Conservation (phyloP, 2,113 vertebrate genomes). For the Pyrgilauda ruficollis region DNA sequence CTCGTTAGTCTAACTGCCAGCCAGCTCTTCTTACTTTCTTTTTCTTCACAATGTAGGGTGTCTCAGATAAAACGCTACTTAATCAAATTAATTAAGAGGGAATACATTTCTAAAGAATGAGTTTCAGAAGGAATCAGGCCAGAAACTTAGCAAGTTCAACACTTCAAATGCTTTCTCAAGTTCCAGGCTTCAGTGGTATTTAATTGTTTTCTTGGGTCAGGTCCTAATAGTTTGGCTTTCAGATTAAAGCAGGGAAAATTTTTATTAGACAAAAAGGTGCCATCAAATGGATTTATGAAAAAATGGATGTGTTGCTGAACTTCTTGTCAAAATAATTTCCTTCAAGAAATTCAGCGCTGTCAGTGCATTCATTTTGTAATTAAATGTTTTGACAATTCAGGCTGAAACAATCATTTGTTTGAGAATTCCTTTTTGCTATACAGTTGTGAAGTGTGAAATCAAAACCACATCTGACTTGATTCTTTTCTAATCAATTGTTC, state of each 20-base stretch:
- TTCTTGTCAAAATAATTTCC: constrained; percentile 7
- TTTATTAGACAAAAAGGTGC: neutral
- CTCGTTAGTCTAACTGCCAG: constrained; percentile 65
- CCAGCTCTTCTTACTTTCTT: constrained; percentile 24
- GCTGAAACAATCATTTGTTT: neutral
- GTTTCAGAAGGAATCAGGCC: neutral
- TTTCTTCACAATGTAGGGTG: constrained; percentile 23
- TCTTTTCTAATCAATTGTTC: constrained; percentile 12
- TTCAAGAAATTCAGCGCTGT: neutral
- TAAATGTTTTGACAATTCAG: constrained; percentile 17
- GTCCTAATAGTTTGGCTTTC: neutral
- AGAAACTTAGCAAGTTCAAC: neutral
- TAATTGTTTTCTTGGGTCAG: neutral
- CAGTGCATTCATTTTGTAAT: neutral
- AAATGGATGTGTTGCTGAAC: neutral
- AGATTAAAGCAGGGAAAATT: neutral
- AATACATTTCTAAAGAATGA: constrained; percentile 28
- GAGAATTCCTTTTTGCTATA: constrained; percentile 10
- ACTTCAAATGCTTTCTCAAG: neutral
- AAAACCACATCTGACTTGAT: constrained; percentile 1
- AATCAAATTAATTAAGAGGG: constrained; percentile 60
- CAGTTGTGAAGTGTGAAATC: neutral
- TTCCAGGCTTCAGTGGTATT: neutral
- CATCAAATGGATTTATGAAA: neutral
- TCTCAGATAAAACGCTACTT: constrained; percentile 28